phyloP scores from a whole-genome alignment of 2,113 vertebrate species.

The Callorhinus ursinus region DNA sequence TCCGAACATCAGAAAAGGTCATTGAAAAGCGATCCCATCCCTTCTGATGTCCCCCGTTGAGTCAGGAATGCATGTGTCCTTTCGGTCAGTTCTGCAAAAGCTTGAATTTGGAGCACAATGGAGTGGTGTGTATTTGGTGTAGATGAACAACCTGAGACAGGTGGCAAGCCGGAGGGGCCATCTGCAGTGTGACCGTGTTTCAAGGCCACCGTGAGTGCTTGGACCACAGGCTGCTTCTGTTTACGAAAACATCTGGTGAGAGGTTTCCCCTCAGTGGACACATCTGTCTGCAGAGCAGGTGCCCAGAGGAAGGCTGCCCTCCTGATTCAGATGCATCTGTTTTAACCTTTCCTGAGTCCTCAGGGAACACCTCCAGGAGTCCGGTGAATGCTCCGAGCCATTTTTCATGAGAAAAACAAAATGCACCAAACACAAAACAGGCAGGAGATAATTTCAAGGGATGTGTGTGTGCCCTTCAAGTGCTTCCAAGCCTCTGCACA shows the following conservation, averaged over 20 bases:
- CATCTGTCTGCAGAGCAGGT: fast-evolving
- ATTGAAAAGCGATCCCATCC: background rate
- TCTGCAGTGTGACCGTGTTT: fast-evolving
- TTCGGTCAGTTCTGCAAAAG: fast-evolving
- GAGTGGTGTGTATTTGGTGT: fast-evolving
- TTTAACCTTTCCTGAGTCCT: background rate
- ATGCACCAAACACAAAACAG: fast-evolving
- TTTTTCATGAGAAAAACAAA: no score
- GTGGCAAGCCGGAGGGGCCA: background rate
- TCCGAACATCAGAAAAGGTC: background rate
- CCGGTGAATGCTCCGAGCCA: no score
- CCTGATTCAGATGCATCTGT: background rate
- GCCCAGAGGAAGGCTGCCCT: background rate
- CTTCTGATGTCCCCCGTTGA: background rate
- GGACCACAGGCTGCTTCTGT: background rate
- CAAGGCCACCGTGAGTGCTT: fast-evolving
- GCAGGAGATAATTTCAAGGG: background rate
- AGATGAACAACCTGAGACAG: fast-evolving
- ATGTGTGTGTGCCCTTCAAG: fast-evolving
- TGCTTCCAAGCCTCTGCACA: fast-evolving
- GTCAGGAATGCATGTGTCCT: fast-evolving
- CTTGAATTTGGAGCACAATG: fast-evolving
- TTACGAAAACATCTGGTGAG: background rate
- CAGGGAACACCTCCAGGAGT: background rate
- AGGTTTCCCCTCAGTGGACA: no score